phyloP scores from a whole-genome alignment of 2,888 invertebrate species.

The Caenorhabditis sp. region DNA sequence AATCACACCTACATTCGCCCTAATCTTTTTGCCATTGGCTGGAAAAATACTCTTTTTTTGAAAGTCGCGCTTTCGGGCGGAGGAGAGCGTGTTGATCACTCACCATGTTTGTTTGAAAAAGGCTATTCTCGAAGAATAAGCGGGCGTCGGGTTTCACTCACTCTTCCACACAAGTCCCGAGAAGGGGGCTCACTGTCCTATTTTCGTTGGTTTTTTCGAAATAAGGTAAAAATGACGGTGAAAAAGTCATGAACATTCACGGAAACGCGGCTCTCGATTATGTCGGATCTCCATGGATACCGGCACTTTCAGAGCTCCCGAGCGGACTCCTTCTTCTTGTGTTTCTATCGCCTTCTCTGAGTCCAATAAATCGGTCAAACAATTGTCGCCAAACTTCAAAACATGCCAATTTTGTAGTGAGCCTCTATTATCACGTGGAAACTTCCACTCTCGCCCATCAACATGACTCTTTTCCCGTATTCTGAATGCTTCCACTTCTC shows the following conservation, averaged over 20 bases:
- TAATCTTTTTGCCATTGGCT: constrained; percentile 13
- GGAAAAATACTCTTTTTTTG: constrained; percentile 26
- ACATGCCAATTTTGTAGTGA: not conserved
- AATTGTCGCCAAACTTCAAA: not conserved
- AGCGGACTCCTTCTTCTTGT: not conserved
- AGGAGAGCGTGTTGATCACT: constrained; percentile 36
- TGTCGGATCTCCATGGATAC: constrained; percentile 29
- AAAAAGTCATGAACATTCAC: not conserved
- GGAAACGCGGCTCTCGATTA: not conserved
- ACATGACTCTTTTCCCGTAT: not conserved
- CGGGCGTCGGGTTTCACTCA: constrained; percentile 43
- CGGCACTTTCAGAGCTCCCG: constrained; percentile 27
- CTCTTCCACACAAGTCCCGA: constrained; percentile 1
- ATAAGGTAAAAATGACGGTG: not conserved
- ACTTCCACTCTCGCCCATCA: not conserved
- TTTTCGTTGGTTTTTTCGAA: constrained; percentile 14
- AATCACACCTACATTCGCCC: constrained; percentile 47
- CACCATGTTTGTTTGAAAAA: constrained; percentile 55
- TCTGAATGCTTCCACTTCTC: not conserved
- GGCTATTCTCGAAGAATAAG: constrained; percentile 49
- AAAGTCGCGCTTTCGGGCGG: constrained; percentile 24
- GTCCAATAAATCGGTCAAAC: not conserved
- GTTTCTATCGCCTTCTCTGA: not conserved
- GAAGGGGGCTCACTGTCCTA: constrained; percentile 19
- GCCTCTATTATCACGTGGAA: not conserved